These are phyloP conservation scores for Cercopithecus mona DNA, from an alignment of 2,113 vertebrate genomes.

Conservation along the genomic window DNA sequence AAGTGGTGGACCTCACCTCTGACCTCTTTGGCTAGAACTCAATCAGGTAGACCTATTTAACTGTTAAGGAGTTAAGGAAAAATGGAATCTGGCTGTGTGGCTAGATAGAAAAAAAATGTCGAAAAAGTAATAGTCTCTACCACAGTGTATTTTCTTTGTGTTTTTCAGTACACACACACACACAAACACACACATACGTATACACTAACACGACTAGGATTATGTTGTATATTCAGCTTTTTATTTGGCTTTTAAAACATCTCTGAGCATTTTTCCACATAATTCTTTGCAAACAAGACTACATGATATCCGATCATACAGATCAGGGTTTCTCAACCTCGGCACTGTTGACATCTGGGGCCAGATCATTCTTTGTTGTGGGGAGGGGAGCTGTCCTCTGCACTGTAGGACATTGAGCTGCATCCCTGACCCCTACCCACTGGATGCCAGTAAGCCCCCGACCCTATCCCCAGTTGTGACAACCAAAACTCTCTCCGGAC, in stretches of 20 bases:
- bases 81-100: constrained; percentile 2
- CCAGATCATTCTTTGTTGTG: not conserved
- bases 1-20: not conserved
- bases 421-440: not conserved
- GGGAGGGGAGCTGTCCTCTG: not conserved
- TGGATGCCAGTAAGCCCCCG: not conserved
- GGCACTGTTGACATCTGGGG: not conserved
- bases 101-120: not conserved
- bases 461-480: not conserved
- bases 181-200: not conserved
- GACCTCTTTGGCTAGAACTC: not conserved
- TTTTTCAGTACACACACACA: not conserved
- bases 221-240: not conserved
- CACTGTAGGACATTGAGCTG: not conserved
- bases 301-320: not conserved
- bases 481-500: not conserved
- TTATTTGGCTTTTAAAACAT: constrained; percentile 3
- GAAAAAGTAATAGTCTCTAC: not conserved
- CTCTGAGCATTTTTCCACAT: not conserved
- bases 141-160: not conserved
- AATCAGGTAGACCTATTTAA: not conserved
- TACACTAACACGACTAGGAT: not conserved
- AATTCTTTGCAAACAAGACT: not conserved
- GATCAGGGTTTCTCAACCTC: not conserved
- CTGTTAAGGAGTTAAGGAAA: not conserved